Base-by-base conservation (phyloP, 1,140 invertebrate genomes). In the Sesamia nonagrioides region DNA sequence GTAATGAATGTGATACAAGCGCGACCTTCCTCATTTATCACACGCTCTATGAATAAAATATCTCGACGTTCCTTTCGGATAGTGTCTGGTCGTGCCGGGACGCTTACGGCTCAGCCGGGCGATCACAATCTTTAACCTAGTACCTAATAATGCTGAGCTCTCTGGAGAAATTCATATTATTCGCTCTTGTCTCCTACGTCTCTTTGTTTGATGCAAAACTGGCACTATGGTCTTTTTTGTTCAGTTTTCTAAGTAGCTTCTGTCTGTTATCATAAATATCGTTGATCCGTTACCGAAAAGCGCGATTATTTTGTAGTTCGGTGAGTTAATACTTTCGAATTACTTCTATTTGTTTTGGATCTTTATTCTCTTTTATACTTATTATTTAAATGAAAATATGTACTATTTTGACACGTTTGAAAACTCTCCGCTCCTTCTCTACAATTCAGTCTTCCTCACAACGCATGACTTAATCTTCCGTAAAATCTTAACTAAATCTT, bases 1-100 rank as follows among this genome's bases (percentile, higher is more conserved):
- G 73, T 82, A 94, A 94, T 94, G 90, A 93, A 94, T 92, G 90
- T 91, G 89, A 90, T 93, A 91, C 86, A 88, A 85, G 88, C 78
- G 77, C 84, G 84, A 83, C 89, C 85, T 86, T 86, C 78, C 87
- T 91, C 89, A 92, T 94, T 93, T 93, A 93, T 94, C 91, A 92
- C 85, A 77, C 80, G 82, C 80, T 88, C 89, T 90, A 92, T 93
- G 92, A 93, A 92, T 94, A 91, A 92, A 92, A 92, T 92, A 92
- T 93, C 86, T 85, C 83, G 84, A 86, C 83, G 83, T 84, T 90
- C 87, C 88, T 88, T 85, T 90, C 80, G 86, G 84, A 89, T 89
- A 88, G 84, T 80, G 84, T 86, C 83, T 86, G 80, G 83, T 84
- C 86, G 82, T 86, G 84, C 81, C 80, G 79, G 85, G 82, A 79